phyloP scores from a whole-genome alignment of 2,113 vertebrate genomes.

The Pongo pygmaeus region DNA sequence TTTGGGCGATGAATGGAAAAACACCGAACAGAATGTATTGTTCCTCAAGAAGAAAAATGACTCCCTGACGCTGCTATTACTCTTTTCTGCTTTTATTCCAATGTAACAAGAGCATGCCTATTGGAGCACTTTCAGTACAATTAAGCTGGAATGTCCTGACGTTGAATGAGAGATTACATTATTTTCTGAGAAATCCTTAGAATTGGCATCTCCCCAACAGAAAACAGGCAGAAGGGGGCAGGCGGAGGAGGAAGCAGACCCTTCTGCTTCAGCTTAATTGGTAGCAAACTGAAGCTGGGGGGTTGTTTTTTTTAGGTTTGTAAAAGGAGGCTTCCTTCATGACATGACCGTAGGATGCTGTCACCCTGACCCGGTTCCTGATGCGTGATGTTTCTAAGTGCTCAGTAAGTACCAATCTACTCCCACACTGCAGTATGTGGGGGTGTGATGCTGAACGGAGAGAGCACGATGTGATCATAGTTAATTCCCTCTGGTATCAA shows the following conservation, averaged over 20 bases:
- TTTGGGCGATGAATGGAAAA: neutral
- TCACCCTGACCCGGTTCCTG: neutral
- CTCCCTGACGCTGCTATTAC: neutral
- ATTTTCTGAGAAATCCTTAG: conserved; percentile 14
- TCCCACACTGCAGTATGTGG: neutral
- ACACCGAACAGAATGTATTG: neutral
- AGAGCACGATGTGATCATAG: rapidly evolving
- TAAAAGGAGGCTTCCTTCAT: neutral
- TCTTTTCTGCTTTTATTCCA: neutral
- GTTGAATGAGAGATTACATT: neutral
- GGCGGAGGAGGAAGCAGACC: too few relatives aligned
- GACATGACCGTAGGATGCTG: neutral
- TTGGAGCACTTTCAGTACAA: neutral
- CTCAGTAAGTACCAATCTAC: neutral
- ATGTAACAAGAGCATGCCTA: neutral
- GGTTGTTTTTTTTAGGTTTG: neutral
- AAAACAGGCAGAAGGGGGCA: neutral
- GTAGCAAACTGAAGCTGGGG: neutral
- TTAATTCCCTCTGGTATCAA: neutral
- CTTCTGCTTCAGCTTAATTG: neutral
- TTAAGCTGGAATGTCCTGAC: neutral
- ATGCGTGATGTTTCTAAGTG: neutral
- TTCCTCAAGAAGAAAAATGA: neutral
- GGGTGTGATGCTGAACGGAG: neutral
- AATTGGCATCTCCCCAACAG: neutral